Evolutionary conservation across 2,888 invertebrate species (phyloP).

Genomic region (Lysandra coridon): DNA sequence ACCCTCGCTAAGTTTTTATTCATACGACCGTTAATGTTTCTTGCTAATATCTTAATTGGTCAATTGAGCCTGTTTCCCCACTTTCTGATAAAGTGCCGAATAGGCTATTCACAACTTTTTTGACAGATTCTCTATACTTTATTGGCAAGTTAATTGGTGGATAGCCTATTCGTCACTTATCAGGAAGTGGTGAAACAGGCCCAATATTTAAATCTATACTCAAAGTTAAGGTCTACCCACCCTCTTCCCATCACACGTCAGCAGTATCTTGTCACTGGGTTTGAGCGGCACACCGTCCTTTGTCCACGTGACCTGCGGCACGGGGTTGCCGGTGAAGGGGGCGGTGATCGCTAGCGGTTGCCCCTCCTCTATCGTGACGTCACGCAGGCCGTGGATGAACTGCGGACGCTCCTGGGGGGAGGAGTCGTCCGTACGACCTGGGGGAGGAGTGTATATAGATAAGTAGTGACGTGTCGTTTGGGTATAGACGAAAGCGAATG

Average conservation of each 20-base stretch:
- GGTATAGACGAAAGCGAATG: too few relatives aligned
- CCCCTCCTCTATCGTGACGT: conserved; percentile 91
- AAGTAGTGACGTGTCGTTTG: background rate
- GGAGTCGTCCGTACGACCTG: conserved; percentile 81
- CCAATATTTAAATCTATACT: too few relatives aligned
- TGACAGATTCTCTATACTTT: too few relatives aligned
- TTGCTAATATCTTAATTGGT: too few relatives aligned
- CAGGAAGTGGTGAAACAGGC: too few relatives aligned
- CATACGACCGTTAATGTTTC: too few relatives aligned
- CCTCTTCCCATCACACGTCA: conserved; percentile 92
- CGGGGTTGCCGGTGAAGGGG: conserved; percentile 89
- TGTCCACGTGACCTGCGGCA: conserved; percentile 89
- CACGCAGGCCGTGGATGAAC: conserved; percentile 87
- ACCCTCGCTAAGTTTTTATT: too few relatives aligned
- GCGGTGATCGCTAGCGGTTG: conserved; percentile 85
- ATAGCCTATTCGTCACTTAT: too few relatives aligned
- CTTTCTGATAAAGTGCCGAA: too few relatives aligned
- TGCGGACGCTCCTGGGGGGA: conserved; percentile 87
- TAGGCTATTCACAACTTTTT: too few relatives aligned
- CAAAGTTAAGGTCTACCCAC: conserved; percentile 50
- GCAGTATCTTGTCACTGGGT: conserved; percentile 84
- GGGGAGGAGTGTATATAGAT: background rate
- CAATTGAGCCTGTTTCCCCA: too few relatives aligned
- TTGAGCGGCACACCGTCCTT: conserved; percentile 86
- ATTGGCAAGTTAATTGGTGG: too few relatives aligned